A percentile compares a stretch with the other conserved stretches of the same genome.
Conservation (phyloP, 1,140 invertebrate species). For the Euura lappo region DNA sequence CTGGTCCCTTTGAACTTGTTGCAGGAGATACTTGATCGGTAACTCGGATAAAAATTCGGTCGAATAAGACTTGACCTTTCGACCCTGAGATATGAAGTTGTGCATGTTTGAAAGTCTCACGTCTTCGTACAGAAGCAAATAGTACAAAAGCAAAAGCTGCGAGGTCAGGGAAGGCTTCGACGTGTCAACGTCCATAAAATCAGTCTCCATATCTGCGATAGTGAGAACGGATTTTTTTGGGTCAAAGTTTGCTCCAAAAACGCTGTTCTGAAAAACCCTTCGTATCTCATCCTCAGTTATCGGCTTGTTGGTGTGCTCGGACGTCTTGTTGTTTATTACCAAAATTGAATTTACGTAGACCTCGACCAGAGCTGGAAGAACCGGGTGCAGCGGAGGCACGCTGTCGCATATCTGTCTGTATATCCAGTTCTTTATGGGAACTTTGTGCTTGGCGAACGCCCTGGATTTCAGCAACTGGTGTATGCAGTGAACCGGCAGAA, state of each 20-base stretch:
- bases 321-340: constrained; percentile 75
- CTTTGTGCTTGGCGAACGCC: constrained; percentile 95
- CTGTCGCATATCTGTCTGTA: constrained; percentile 91
- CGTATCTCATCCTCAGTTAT: constrained; percentile 91
- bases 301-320: constrained; percentile 86
- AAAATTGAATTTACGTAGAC: constrained; percentile 95
- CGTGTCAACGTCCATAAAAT: constrained; percentile 64
- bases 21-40: constrained; percentile 93
- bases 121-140: constrained; percentile 93
- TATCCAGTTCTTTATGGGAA: constrained; percentile 94
- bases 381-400: constrained; percentile 87
- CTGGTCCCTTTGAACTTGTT: constrained; percentile 92
- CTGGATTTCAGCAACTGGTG: constrained; percentile 94
- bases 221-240: constrained; percentile 60
- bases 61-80: constrained; percentile 87
- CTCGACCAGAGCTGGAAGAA: constrained; percentile 91
- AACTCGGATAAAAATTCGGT: constrained; percentile 88
- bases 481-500: constrained; percentile 96
- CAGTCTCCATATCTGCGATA: constrained; percentile 60
- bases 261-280: constrained; percentile 80
- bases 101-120: constrained; percentile 82
- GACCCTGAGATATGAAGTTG: constrained; percentile 70
- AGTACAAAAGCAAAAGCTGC: constrained; percentile 90
- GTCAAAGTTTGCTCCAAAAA: constrained; percentile 74
- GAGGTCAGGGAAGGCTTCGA: constrained; percentile 79